phyloP scores from a whole-genome alignment of 2,113 vertebrate species.

The Mustela lutreola region DNA sequence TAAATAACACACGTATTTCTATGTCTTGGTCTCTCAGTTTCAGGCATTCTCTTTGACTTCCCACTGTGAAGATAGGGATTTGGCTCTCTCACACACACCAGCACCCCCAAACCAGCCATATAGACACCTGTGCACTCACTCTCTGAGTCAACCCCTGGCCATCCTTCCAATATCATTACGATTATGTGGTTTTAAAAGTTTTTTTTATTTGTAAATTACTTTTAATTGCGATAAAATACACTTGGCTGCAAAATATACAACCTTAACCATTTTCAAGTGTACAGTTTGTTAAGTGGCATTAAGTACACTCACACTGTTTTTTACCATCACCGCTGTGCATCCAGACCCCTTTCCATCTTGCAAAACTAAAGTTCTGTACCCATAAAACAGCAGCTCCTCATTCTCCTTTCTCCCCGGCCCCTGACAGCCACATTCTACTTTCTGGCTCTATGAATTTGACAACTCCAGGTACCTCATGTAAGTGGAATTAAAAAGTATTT shows the following conservation, averaged over 20 bases:
- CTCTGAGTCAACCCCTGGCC: neutral
- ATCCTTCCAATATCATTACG: neutral
- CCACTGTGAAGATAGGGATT: neutral
- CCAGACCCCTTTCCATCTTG: neutral
- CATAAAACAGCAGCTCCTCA: neutral
- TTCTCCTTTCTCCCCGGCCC: neutral
- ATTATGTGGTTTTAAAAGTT: neutral
- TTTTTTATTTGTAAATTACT: neutral
- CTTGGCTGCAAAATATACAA: neutral
- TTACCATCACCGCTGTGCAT: neutral
- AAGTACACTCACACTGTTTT: neutral
- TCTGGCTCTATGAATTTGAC: neutral
- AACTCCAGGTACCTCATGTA: neutral
- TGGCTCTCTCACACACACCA: neutral
- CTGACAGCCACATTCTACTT: neutral
- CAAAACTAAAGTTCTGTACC: neutral
- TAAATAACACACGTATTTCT: slow-evolving; percentile 11
- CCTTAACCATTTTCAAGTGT: slow-evolving; percentile 1
- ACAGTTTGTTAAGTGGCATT: neutral
- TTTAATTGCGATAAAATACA: neutral
- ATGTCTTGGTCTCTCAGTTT: neutral
- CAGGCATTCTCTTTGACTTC: neutral
- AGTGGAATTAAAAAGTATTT: neutral
- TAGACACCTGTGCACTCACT: neutral
- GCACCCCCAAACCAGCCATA: too few relatives aligned